Conservation (phyloP, 35 echinoderm and acorn worm species). For the Chiridota heheva region DNA sequence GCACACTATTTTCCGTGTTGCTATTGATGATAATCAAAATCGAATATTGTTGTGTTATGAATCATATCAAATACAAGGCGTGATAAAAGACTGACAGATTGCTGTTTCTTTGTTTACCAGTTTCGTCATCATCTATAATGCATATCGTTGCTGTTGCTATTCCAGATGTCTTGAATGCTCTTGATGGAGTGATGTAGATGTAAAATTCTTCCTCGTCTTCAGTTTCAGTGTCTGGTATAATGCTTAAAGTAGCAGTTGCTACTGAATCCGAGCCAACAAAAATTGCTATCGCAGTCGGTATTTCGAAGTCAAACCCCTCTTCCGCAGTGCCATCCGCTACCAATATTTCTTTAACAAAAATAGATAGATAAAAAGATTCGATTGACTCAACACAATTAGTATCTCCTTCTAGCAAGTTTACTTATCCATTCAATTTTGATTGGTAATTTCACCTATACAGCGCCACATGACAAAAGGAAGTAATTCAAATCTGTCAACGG, state of each 20-base stretch:
- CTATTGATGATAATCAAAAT: too few species aligned
- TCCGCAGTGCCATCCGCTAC: slow-evolving; percentile 35
- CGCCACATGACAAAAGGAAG: too few species aligned
- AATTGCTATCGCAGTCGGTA: slow-evolving; percentile 1
- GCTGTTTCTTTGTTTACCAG: too few species aligned
- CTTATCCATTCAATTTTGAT: too few species aligned
- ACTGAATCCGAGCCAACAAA: background rate
- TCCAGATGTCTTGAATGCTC: background rate
- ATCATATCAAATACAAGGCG: too few species aligned
- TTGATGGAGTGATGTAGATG: slow-evolving; percentile 16
- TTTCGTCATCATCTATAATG: slow-evolving; percentile 34
- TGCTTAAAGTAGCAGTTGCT: slow-evolving; percentile 12
- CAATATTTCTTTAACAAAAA: slow-evolving; percentile 20
- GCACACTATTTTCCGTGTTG: too few species aligned
- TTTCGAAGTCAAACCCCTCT: slow-evolving; percentile 14
- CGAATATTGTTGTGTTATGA: too few species aligned
- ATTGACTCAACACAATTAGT: too few species aligned
- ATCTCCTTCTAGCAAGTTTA: too few species aligned
- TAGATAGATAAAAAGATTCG: background rate
- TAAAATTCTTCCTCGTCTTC: slow-evolving; percentile 36
- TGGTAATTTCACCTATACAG: too few species aligned
- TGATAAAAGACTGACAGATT: too few species aligned
- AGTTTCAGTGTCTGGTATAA: background rate
- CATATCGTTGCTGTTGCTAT: slow-evolving; percentile 17
- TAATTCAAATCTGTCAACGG: too few species aligned